A percentile compares a stretch with the other conserved stretches of the same genome.
Conservation (phyloP, 2,888 invertebrate species). For the Drosophila mimica region DNA sequence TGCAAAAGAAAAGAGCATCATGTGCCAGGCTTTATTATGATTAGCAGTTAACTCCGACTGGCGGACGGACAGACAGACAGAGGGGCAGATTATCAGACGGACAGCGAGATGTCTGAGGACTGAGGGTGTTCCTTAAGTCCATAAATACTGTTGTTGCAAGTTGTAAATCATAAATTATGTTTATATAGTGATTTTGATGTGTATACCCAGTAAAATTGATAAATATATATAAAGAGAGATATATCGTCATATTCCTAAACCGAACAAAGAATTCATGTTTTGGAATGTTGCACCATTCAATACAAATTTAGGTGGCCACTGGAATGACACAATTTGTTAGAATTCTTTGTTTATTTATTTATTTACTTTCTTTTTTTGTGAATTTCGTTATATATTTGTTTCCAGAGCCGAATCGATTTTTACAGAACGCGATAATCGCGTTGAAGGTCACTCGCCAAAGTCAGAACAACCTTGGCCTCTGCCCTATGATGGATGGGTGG, state of each 20-base stretch:
- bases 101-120: background rate
- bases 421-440: background rate
- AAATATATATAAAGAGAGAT: background rate
- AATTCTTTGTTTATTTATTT: background rate
- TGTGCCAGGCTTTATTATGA: conserved; percentile 12
- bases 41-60: conserved; percentile 5
- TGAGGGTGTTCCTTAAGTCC: background rate
- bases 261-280: background rate
- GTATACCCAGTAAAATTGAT: background rate
- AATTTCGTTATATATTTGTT: background rate
- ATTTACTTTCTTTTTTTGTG: background rate
- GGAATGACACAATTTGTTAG: background rate
- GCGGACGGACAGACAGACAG: background rate
- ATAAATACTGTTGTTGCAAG: no score
- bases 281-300: background rate
- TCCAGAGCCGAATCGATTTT: background rate
- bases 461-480: background rate
- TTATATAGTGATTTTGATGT: background rate
- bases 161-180: background rate
- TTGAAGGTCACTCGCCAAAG: background rate
- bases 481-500: background rate
- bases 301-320: background rate
- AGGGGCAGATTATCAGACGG: background rate
- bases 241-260: background rate
- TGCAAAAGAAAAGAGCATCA: conserved; percentile 1